Evolutionary conservation across 2,797 vertebrate genomes (phyloP), one percentile per base, ranked within the genome.

Genomic region (Tenualosa ilisha): DNA sequence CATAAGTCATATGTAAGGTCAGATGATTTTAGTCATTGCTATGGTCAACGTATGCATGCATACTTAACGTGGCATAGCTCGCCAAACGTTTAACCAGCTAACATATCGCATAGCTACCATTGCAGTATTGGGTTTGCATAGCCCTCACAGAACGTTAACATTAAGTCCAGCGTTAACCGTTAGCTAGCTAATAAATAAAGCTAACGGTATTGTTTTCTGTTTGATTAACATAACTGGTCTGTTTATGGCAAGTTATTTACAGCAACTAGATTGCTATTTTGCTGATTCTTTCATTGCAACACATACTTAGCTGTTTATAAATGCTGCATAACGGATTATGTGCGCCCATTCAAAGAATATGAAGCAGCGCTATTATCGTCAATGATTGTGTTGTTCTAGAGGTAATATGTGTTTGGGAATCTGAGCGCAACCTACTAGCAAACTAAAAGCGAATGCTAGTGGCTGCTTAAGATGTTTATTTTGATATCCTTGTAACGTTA

Each of bases 81-180:
- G 72, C 37, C 40, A 46, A 40, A 46, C 6, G 65, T 72, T 13
- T 79, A 46, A 46, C 17, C 12, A 46, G 72, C 20, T 43, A 6
- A 79, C 72, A 79, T 79, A 79, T 79, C 68, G 6, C 6, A 63
- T 63, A 24, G 40, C 40, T 46, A 46, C 37, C 72, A 46, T 79
- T 79, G 72, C 72, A 79, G 72, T 79, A 75, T 17, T 75, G 72
- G 72, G 37, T 79, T 43, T 75, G 17, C 37, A 43, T 79, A 72
- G 65, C 31, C 24, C 72, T 22, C 37, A n/a, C 24, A 63, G 59
- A 24, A 17, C 20, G 40, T 40, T 46, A 46, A 79, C 72, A 79
- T 72, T 37, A 12, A 61, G 59, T 61, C 59, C 59, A 72, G 40
- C 40, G 37, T 56, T 22, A 20, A 5, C 54, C 54, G 54, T 56